phyloP scores from a whole-genome alignment of 1,140 invertebrate genomes.

The roundworm (Caenorhabditis elegans) region WBcel235 BX284604.4:11872001-11872500 shows the following conservation, averaged over 20 bases:
- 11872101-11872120: background rate
- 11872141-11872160: background rate
- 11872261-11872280: background rate
- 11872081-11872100: background rate
- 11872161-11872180: background rate
- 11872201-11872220: constrained; percentile 22
- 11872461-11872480: too few species aligned
- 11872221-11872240: background rate
- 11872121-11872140: background rate
- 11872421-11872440: too few species aligned
- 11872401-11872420: too few species aligned
- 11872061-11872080: constrained; percentile 30
- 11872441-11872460: too few species aligned
- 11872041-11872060: background rate
- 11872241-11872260: background rate
- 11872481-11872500: too few species aligned
- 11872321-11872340: background rate
- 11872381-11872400: background rate
- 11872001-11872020: too few species aligned
- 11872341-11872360: constrained; percentile 25
- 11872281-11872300: background rate
- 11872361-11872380: constrained; percentile 29
- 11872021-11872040: background rate
- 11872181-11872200: background rate
- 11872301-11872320: too few species aligned